Evolutionary conservation across 2,113 vertebrate species (phyloP), one percentile per base, ranked within the genome.

Genomic region (Eurystomus gularis): DNA sequence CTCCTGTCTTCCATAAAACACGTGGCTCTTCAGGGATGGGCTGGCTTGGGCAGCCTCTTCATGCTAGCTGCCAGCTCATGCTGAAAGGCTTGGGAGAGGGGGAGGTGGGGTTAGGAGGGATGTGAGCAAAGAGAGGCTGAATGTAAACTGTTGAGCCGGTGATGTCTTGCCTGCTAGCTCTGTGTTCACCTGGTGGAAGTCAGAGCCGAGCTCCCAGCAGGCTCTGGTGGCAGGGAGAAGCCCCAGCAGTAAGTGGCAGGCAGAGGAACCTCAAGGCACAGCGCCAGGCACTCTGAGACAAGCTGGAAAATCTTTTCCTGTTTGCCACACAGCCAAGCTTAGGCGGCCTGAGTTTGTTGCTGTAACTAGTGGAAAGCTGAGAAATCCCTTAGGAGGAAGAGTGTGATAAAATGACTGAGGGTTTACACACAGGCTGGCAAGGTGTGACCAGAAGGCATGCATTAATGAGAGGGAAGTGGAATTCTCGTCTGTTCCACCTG

Each of bases 401-500:
- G 70, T 54, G 73, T 79, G 84, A 69, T 90, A 82, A 91, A 85
- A 82, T 54, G 70, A 60, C 31, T 57, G 57, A 61, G 77, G 60
- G 23, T 52, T 82, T 92, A 60, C 46, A 51, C 40, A 79, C 79
- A 94, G 69, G 29, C 61, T 81, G 84, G 54, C 23, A 70, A 93
- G 73, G 73, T 85, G 70, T 91, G 91, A 96, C 90, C 80, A 87
- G 90, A 86, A 96, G 75, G 88, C 62, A 39, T 42, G 11, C 44
- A 83, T 69, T 94, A 89, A 89, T 91, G 77, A 93, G 58, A 88
- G 42, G 29, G 20, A 91, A 89, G 75, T 20, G 2, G 2, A 83
- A 92, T 86, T 95, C 79, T 83, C 9, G 0, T 58, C 85, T 83
- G 18, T 93, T 66, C 55, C 39, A 86, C 88, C 79, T 92, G 51